These are phyloP conservation scores for Amphilophus citrinellus DNA, from an alignment of 2,113 vertebrate species.

Conservation along the genomic window DNA sequence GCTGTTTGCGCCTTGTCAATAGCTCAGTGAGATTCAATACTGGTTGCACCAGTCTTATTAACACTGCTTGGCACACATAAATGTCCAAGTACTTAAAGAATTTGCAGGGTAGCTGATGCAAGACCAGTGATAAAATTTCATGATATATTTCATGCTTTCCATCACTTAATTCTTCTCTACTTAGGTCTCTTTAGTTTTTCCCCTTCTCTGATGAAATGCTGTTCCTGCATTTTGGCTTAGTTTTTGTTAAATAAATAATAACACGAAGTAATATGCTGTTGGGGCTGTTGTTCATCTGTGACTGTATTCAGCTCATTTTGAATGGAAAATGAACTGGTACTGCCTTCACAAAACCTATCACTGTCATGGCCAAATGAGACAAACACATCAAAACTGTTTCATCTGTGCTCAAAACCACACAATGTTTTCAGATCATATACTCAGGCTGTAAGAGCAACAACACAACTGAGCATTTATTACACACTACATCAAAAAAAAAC, in stretches of 20 bases:
- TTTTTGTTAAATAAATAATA: neutral
- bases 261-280: neutral
- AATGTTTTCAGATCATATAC: neutral
- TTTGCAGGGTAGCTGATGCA: slow-evolving; percentile 3
- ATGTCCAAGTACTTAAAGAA: neutral
- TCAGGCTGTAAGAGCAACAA: too few relatives aligned
- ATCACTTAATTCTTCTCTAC: neutral
- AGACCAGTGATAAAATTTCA: neutral
- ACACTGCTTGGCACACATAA: slow-evolving; percentile 6
- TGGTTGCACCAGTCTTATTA: neutral
- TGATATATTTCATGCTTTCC: neutral
- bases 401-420: too few relatives aligned
- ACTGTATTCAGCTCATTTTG: neutral
- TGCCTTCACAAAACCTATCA: too few relatives aligned
- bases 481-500: neutral
- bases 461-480: neutral
- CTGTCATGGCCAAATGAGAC: neutral
- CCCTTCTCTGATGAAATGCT: neutral
- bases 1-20: slow-evolving; percentile 14
- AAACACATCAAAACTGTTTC: neutral
- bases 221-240: neutral
- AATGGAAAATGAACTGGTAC: too few relatives aligned
- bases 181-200: neutral
- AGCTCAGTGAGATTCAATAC: slow-evolving; percentile 9
- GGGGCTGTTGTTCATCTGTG: neutral